Base-by-base conservation (phyloP, 2,888 invertebrate genomes). In the Drosophila kokeensis region DNA sequence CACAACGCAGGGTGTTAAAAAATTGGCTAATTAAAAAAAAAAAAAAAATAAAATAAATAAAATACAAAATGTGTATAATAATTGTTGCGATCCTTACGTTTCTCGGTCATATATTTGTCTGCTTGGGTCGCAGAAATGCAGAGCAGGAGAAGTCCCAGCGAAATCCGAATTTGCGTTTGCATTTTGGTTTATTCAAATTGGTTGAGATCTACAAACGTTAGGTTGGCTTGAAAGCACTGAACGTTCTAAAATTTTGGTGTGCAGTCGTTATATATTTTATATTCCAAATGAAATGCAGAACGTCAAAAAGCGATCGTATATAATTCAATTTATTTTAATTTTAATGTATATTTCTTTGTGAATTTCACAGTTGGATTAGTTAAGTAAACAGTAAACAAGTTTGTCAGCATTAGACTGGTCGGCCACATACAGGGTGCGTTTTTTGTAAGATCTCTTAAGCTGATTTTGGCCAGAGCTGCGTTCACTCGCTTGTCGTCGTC, bases 351-450 rank as follows among this genome's bases (percentile, higher is more conserved):
- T 38, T 66, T 79, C 30, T 58, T 71, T 59, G 21, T 58, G 38
- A 49, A 36, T 4, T 58, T 61, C 49, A 55, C 58, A 30, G 55
- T 36, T 58, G 52, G 42, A 32, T 66, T 24, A 50, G 32, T 63
- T 48, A 65, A 69, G 18, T 60, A 78, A 82, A 78, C 80, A 57
- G 52, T 62, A 82, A 85, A 85, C 84, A 73, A 73, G 84, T 85
- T 85, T 81, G 30, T 55, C 66, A 18, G 61, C 75, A 52, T 78
- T 70, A 73, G 80, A 84, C 80, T 59, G 66, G 80, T 61, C 73
- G 55, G 50, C n/a, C 40, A n/a, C 45, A 69, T 76, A 82, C 82
- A 82, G 84, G 80, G 84, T 86, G 83, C 8, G 63, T 34, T 60
- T 50, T 34, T 32, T 45, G 2, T 27, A 29, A 29, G n/a, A 21